Evolutionary conservation across 2,113 vertebrate species (phyloP).

Genomic region (Mustela nigripes): DNA sequence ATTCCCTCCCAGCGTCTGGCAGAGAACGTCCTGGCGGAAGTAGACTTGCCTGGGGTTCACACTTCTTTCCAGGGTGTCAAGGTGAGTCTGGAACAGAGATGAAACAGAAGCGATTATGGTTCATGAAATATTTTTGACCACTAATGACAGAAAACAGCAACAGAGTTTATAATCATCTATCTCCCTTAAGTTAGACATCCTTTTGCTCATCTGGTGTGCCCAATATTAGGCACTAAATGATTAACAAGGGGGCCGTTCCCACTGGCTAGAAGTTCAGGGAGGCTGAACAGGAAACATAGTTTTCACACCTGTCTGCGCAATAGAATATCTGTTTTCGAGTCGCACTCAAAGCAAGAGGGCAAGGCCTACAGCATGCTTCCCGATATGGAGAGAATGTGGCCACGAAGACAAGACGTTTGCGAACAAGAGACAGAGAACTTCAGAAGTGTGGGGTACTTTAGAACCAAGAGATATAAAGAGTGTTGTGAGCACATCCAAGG

Average conservation of each 20-base stretch:
- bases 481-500: not conserved
- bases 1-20: slow-evolving; percentile 92
- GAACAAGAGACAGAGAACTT: not conserved
- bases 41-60: slow-evolving; percentile 90
- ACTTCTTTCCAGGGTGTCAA: slow-evolving; percentile 89
- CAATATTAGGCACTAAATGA: not conserved
- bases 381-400: fast-evolving
- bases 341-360: not conserved
- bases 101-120: not conserved
- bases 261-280: not conserved
- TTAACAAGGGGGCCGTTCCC: not conserved
- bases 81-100: slow-evolving; percentile 90
- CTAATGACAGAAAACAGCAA: not conserved
- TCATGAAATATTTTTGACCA: not conserved
- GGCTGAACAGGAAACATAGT: not conserved
- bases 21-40: slow-evolving; percentile 92
- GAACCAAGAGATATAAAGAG: too few relatives aligned
- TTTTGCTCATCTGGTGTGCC: not conserved
- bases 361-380: not conserved
- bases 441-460: fast-evolving
- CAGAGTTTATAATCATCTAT: not conserved
- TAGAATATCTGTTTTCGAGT: not conserved
- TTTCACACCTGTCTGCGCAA: too few relatives aligned
- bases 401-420: not conserved
- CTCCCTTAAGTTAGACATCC: not conserved